Base-by-base conservation (phyloP, 2,888 invertebrate genomes). In the Diarsia brunnea region DNA sequence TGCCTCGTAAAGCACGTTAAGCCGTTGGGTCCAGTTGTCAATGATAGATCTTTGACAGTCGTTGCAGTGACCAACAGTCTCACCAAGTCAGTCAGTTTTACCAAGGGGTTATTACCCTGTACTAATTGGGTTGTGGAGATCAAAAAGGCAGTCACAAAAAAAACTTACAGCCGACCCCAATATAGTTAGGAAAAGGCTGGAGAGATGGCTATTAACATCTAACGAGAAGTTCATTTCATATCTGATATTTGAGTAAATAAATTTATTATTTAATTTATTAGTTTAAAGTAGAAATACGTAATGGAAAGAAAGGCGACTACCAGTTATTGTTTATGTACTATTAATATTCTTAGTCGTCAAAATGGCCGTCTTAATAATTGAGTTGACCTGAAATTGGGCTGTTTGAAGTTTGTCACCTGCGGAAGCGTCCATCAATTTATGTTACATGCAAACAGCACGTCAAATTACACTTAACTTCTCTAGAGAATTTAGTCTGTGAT, bases 401-500 rank as follows among this genome's bases (percentile, higher is more conserved):
- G n/a, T n/a, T 4, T 3, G 31, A 4, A n/a, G n/a, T 53, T 53
- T 4, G n/a, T 53, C n/a, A n/a, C n/a, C 53, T 53, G 11, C 53
- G n/a, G 11, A n/a, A 51, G 4, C 11, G 21, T 4, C 21, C 21
- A 51, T 51, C 21, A 21, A 0, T 51, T n/a, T 53, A 11, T 51
- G 51, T 51, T 1, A 51, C 3, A 3, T 21, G 51, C 21, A 51
- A 51, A 10, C 11, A 21, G 11, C 21, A 51, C 10, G 11, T 4
- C 10, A 16, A 63, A 68, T 16, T 45, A 58, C 45, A 51, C 7
- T 69, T 24, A n/a, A 61, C 3, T 67, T 45, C 63, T 45, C 55
- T 7, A 66, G 45, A 43, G 38, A 61, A 8, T 38, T 79, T 70
- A 49, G 31, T 60, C 38, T 66, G 21, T 47, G n/a, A n/a, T n/a